These are phyloP conservation scores for Drosophila aldrichi DNA, from an alignment of 2,888 invertebrate genomes.

Conservation along the genomic window DNA sequence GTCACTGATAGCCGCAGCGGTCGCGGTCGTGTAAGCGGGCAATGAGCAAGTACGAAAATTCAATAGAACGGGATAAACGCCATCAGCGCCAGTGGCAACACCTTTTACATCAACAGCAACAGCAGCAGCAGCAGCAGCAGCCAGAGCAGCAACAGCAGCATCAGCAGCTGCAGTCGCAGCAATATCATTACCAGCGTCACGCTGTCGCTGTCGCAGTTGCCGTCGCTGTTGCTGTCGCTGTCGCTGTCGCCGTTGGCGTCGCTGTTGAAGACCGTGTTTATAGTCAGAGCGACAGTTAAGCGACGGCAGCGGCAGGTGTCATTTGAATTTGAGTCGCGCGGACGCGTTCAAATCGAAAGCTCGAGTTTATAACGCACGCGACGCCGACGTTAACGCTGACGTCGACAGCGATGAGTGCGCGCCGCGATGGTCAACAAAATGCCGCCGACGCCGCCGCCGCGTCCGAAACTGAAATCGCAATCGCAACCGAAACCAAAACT, in stretches of 20 bases:
- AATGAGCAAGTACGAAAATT: constrained; percentile 59
- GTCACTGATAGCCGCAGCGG: constrained; percentile 48
- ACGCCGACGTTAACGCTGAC: constrained; percentile 32
- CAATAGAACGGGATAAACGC: constrained; percentile 51
- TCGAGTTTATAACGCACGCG: constrained; percentile 42
- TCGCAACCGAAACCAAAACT: constrained; percentile 45
- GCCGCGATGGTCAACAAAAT: constrained; percentile 63
- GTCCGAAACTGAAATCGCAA: constrained; percentile 17
- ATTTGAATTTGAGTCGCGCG: constrained; percentile 75
- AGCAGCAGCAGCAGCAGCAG: constrained; percentile 13
- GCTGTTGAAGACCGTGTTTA: constrained; percentile 57
- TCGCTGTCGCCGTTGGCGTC: constrained; percentile 49
- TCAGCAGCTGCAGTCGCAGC: constrained; percentile 25
- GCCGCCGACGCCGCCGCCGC: constrained; percentile 26
- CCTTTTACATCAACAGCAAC: constrained; percentile 3
- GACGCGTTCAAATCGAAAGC: constrained; percentile 47
- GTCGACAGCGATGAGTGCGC: constrained; percentile 59
- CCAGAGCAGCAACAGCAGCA: constrained; percentile 18
- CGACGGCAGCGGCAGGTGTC: constrained; percentile 80
- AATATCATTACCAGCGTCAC: constrained; percentile 29
- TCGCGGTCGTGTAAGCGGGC: constrained; percentile 40
- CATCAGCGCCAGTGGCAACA: constrained; percentile 23
- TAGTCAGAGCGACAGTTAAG: constrained; percentile 65
- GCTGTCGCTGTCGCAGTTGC: constrained; percentile 35
- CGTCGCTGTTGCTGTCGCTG: constrained; percentile 27